phyloP scores from a whole-genome alignment of 2,797 vertebrate genomes.

The Acanthiza pusilla region DNA sequence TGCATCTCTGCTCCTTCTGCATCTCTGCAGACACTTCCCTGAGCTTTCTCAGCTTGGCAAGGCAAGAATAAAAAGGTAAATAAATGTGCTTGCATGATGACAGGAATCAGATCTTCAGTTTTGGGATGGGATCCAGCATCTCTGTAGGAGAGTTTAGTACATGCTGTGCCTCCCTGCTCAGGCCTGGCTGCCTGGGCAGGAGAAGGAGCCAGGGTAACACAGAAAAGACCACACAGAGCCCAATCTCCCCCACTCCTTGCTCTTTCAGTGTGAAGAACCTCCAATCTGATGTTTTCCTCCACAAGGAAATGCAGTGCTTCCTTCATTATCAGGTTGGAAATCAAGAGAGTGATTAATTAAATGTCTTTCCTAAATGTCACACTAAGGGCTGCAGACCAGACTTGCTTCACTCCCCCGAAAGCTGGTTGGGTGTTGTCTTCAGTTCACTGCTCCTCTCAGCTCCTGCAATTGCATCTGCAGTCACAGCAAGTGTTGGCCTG shows the following conservation, averaged over 20 bases:
- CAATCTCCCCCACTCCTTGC: not conserved
- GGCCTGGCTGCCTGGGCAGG: not conserved
- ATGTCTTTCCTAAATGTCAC: not conserved
- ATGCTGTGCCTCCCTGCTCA: not conserved
- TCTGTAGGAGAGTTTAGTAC: not conserved
- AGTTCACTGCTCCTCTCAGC: not conserved
- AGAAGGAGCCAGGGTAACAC: not conserved
- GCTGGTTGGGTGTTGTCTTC: not conserved
- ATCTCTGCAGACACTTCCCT: not conserved
- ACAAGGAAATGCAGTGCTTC: not conserved
- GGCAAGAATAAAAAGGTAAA: not conserved
- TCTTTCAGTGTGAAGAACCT: not conserved
- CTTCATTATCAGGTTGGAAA: not conserved
- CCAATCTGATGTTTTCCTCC: not conserved
- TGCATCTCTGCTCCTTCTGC: not conserved
- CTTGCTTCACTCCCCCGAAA: not conserved
- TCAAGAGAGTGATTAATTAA: not conserved
- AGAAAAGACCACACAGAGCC: not conserved
- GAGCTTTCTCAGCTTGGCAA: not conserved
- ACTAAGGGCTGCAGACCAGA: not conserved
- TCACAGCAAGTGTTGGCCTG: not conserved
- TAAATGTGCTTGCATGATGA: not conserved
- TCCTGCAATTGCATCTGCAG: not conserved
- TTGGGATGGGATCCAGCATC: not conserved
- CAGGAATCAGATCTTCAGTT: not conserved